Conservation (phyloP, 2,888 invertebrate species). For the Cheilosia scutellata region DNA sequence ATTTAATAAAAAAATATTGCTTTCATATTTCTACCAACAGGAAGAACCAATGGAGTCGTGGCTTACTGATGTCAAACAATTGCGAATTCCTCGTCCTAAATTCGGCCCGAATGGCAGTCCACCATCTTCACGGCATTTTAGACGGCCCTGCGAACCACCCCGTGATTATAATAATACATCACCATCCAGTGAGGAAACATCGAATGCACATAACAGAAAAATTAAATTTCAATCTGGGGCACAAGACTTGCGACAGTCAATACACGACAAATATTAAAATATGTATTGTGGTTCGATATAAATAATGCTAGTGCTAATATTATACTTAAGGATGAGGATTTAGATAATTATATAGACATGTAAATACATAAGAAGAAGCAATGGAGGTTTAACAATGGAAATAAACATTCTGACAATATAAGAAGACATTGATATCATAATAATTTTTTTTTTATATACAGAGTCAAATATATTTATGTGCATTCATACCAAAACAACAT, state of each 20-base stretch:
- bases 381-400: too few species aligned
- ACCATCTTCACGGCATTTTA: conserved; percentile 77
- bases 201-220: conserved; percentile 81
- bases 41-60: conserved; percentile 90
- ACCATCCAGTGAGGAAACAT: conserved; percentile 73
- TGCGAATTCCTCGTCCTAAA: conserved; percentile 93
- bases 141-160: conserved; percentile 89
- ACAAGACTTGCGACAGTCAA: conserved; percentile 90
- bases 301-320: too few species aligned
- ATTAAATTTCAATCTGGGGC: conserved; percentile 88
- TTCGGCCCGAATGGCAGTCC: conserved; percentile 86
- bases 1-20: background rate
- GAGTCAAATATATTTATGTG: too few species aligned
- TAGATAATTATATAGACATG: too few species aligned
- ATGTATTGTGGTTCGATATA: too few species aligned
- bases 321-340: too few species aligned
- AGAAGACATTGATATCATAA: too few species aligned
- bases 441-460: too few species aligned
- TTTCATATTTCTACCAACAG: conserved; percentile 25
- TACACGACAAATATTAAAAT: conserved; percentile 88
- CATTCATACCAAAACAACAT: too few species aligned
- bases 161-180: conserved; percentile 90
- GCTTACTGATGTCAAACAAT: conserved; percentile 92
- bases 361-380: too few species aligned
- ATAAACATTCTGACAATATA: too few species aligned